phyloP scores from a whole-genome alignment of 1,140 invertebrate species.

The Bombyx mori region DNA sequence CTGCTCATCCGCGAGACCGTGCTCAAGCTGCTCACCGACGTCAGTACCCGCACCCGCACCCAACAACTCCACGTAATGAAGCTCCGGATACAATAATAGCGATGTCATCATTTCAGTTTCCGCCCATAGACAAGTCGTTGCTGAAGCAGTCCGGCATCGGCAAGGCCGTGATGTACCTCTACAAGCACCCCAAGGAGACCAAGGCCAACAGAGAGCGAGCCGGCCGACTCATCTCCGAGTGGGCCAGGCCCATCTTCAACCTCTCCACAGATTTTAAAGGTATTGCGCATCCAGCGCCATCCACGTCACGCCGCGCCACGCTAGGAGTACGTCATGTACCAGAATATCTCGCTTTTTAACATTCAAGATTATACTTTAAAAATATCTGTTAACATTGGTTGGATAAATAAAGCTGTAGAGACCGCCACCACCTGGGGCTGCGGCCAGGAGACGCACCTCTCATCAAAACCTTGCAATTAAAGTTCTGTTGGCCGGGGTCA shows the following conservation, averaged over 20 bases:
- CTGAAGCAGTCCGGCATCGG: conserved; percentile 96
- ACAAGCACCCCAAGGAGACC: conserved; percentile 98
- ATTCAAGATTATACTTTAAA: too few species aligned
- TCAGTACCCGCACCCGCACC: conserved; percentile 63
- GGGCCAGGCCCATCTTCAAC: conserved; percentile 97
- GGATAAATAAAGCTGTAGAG: too few species aligned
- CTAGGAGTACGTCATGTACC: too few species aligned
- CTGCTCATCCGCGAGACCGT: conserved; percentile 91
- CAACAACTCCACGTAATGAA: too few species aligned
- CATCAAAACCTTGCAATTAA: too few species aligned
- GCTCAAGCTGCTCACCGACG: conserved; percentile 89
- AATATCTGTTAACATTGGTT: too few species aligned
- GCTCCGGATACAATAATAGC: too few species aligned
- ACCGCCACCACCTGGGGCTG: too few species aligned
- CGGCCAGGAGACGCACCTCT: too few species aligned
- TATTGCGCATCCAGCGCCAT: conserved; percentile 14
- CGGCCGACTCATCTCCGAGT: conserved; percentile 94
- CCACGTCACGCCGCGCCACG: too few species aligned
- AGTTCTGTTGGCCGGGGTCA: too few species aligned
- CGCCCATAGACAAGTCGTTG: conserved; percentile 87
- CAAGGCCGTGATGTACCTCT: conserved; percentile 99
- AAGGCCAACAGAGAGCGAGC: conserved; percentile 93
- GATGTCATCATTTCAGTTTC: conserved; percentile 77
- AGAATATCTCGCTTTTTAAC: too few species aligned
- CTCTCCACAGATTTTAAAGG: conserved; percentile 95